Percentiles rank a stretch among this genome's conserved stretches.
These are phyloP conservation scores for Atethmia centrago DNA, from an alignment of 2,888 invertebrate genomes.

Conservation along the genomic window DNA sequence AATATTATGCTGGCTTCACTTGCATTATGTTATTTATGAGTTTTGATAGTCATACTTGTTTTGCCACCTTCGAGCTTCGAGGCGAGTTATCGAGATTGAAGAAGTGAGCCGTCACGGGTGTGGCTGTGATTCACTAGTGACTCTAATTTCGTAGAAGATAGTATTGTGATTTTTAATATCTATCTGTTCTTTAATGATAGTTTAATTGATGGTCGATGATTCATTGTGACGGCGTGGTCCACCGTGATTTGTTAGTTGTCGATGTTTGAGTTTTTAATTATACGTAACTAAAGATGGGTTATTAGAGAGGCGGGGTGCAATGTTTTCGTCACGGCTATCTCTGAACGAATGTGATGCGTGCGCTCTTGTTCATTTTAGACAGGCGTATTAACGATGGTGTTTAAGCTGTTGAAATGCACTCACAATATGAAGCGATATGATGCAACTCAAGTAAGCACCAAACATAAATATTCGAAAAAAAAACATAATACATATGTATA, in stretches of 20 bases:
- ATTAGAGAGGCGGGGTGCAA: slow-evolving; percentile 84
- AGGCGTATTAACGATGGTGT: slow-evolving; percentile 61
- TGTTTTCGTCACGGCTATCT: slow-evolving; percentile 83
- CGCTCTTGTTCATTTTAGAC: slow-evolving; percentile 68
- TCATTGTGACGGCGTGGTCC: slow-evolving; percentile 79
- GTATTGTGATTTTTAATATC: slow-evolving; percentile 82
- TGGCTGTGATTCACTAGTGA: slow-evolving; percentile 82
- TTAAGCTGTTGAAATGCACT: slow-evolving; percentile 64
- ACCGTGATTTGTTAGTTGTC: slow-evolving; percentile 86
- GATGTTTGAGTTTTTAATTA: slow-evolving; percentile 89
- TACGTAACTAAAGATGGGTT: slow-evolving; percentile 86
- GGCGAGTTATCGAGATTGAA: slow-evolving; percentile 83
- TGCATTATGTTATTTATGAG: slow-evolving; percentile 78
- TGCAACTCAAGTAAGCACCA: slow-evolving; percentile 36
- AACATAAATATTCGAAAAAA: slow-evolving; percentile 6
- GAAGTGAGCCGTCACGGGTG: slow-evolving; percentile 86
- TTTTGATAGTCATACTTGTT: slow-evolving; percentile 82
- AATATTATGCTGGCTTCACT: slow-evolving; percentile 76
- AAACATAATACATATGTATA: not conserved
- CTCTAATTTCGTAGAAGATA: slow-evolving; percentile 81
- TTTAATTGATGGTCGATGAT: slow-evolving; percentile 86
- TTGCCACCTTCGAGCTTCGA: slow-evolving; percentile 80
- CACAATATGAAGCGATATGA: slow-evolving; percentile 49
- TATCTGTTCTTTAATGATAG: slow-evolving; percentile 81
- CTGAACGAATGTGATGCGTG: slow-evolving; percentile 73